These are phyloP conservation scores for Andricus curvator DNA, from an alignment of 2,888 invertebrate species.

Conservation along the genomic window DNA sequence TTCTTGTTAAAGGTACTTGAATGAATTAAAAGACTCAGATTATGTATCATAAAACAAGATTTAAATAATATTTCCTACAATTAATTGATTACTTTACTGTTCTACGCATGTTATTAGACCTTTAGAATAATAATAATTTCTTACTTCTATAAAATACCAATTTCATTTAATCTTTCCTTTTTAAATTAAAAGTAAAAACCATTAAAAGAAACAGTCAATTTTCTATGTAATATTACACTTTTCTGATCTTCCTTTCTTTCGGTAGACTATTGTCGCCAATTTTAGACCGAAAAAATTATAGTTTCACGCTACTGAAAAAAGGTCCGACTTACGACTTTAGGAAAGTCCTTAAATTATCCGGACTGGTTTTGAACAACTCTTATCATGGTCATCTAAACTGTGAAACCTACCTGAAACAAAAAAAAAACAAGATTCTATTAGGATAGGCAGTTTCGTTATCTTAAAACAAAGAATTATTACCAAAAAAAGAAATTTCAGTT, in stretches of 20 bases:
- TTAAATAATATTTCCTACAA: slow-evolving; percentile 20
- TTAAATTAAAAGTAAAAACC: background rate
- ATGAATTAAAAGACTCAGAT: background rate
- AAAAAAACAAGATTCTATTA: slow-evolving; percentile 15
- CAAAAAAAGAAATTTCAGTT: background rate
- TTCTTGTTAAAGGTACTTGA: slow-evolving; percentile 3
- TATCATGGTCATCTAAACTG: slow-evolving; percentile 25
- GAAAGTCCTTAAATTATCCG: slow-evolving; percentile 5
- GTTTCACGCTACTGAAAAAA: background rate
- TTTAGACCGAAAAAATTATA: background rate
- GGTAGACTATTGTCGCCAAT: background rate
- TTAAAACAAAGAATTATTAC: background rate
- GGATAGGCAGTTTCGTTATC: background rate
- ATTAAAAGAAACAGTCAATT: background rate
- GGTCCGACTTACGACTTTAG: slow-evolving; percentile 8
- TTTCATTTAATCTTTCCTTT: background rate
- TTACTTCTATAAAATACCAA: background rate
- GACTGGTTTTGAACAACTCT: background rate
- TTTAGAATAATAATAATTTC: background rate
- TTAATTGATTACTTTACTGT: slow-evolving; percentile 8
- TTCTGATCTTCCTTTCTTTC: too few relatives aligned
- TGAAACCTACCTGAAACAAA: slow-evolving; percentile 30
- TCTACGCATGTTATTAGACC: background rate
- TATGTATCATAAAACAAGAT: slow-evolving; percentile 16
- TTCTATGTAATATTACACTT: too few relatives aligned